A percentile compares a stretch with the other conserved stretches of the same genome.
phyloP scores from a whole-genome alignment of 2,113 vertebrate genomes.

The Amblyopsis rosae region DNA sequence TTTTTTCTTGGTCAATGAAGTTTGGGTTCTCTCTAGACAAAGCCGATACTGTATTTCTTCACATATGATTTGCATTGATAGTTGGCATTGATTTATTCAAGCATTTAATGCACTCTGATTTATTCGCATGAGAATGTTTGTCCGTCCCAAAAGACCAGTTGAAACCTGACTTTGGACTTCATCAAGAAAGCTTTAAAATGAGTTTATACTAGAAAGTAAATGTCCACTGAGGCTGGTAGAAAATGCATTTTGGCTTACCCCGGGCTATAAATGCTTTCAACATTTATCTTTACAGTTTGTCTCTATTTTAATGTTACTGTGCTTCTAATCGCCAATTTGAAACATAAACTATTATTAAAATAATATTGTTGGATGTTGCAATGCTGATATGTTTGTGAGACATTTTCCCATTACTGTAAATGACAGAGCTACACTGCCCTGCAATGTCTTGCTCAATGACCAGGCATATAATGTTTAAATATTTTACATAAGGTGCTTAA shows the following conservation, averaged over 20 bases:
- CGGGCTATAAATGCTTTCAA: constrained; percentile 32
- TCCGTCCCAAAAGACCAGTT: constrained; percentile 50
- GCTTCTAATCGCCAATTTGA: constrained; percentile 9
- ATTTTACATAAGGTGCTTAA: no score
- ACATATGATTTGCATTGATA: constrained; percentile 64
- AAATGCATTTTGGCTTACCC: constrained; percentile 32
- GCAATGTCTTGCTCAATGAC: no score
- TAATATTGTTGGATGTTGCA: background rate
- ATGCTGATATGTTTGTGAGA: background rate
- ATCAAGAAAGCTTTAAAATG: constrained; percentile 50
- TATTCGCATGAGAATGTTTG: constrained; percentile 57
- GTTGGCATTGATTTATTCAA: constrained; percentile 65
- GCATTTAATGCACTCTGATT: constrained; percentile 51
- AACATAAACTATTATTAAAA: constrained; percentile 7
- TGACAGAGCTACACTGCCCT: no score
- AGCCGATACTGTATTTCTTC: constrained; percentile 24
- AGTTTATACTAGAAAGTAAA: constrained; percentile 37
- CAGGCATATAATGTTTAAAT: no score
- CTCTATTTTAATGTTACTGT: background rate
- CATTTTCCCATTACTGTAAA: background rate
- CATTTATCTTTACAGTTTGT: background rate
- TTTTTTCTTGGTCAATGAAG: constrained; percentile 41
- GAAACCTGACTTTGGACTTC: constrained; percentile 41
- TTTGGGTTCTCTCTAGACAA: constrained; percentile 21
- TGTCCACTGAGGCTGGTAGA: constrained; percentile 56